Evolutionary conservation across 2,888 invertebrate species (phyloP), one percentile per base, ranked within the genome.

Genomic region (Leucophenga montana): DNA sequence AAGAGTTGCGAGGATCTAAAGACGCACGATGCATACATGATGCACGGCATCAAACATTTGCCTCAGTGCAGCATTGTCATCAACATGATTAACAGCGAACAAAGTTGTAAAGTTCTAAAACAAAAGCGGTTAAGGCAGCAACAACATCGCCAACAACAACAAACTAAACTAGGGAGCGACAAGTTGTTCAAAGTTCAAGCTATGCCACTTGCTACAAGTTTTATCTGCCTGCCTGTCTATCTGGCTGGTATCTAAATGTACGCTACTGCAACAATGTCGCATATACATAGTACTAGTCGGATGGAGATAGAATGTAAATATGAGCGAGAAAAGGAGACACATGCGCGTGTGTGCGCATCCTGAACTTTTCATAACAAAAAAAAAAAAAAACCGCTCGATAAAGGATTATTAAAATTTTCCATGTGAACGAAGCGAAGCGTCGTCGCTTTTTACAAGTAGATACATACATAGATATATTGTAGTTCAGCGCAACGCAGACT

Each of bases 371-470:
- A 69, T 75, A 69, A n/a, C n/a, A 73, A 75, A 74, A 68, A 67
- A 65, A 46, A 70, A 46, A 68, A 71, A 71, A 71, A 73, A 78
- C 73, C 69, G 72, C 75, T 77, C 78, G 81, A 84, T 82, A 77
- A 78, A 82, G 78, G 83, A 85, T 85, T 84, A 83, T 86, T 83
- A 83, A 83, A 85, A 84, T 82, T 77, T 82, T 80, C 78, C 80
- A 78, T 81, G 69, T 78, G 83, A 83, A 75, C 80, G 78, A 70
- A 46, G 39, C 22, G 71, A 74, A 73, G 71, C 75, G 73, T 72
- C 73, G 53, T 20, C 27, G 39, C 39, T 39, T 3, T 59, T 27
- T 27, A 27, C 27, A 27, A 27, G 27, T 27, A 27, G 3, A 4
- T 27, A 3, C 27, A 27, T 27, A 27, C n/a, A n/a, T n/a, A n/a